Evolutionary conservation across 2,113 vertebrate species (phyloP).

Genomic region (Tragelaphus strepsiceros): DNA sequence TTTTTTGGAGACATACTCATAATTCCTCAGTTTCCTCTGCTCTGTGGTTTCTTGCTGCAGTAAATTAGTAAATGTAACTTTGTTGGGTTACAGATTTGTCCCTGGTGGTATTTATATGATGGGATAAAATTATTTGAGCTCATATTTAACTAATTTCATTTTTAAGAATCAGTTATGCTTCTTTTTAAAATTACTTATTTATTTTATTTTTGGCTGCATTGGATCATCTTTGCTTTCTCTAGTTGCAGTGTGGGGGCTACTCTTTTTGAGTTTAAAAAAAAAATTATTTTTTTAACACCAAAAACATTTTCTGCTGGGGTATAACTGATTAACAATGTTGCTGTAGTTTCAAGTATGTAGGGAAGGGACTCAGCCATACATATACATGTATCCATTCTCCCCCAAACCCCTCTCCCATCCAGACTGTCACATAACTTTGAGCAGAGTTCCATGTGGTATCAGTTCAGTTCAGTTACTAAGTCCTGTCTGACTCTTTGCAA

Average conservation of each 20-base stretch:
- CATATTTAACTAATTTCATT: neutral
- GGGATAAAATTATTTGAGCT: neutral
- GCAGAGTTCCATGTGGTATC: neutral
- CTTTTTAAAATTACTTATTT: neutral
- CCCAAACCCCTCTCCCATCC: neutral
- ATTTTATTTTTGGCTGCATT: neutral
- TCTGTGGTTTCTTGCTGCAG: neutral
- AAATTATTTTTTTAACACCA: neutral
- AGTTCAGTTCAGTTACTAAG: neutral
- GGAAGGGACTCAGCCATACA: neutral
- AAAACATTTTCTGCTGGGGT: neutral
- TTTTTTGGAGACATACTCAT: neutral
- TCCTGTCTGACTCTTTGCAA: rapidly evolving
- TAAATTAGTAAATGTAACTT: slow-evolving; percentile 10
- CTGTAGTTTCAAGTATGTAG: neutral
- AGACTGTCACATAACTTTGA: neutral
- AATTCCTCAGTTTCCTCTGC: neutral
- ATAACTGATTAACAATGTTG: neutral
- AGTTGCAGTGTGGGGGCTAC: neutral
- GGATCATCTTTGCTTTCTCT: neutral
- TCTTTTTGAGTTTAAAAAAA: neutral
- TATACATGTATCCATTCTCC: neutral
- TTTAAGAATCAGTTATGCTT: neutral
- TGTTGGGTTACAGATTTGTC: neutral
- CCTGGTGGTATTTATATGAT: neutral